Conservation (phyloP, 1,140 invertebrate species). For the Drosophila elegans region DNA sequence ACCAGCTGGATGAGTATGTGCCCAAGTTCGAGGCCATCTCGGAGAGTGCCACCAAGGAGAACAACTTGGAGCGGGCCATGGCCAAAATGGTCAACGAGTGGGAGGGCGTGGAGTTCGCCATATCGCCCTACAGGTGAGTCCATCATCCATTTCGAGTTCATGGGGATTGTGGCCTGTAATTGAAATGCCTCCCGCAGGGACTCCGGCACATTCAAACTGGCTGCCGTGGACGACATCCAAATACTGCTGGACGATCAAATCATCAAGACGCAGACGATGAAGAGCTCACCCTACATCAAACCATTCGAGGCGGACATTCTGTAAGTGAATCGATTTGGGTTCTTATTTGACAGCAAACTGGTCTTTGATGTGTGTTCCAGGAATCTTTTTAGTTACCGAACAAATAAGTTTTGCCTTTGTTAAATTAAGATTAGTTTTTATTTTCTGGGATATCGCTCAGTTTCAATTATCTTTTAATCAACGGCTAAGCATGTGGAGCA, state of each 20-base stretch:
- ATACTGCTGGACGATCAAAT: conserved; percentile 98
- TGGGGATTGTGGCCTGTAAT: conserved; percentile 53
- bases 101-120: conserved; percentile 92
- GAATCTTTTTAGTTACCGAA: not conserved
- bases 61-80: conserved; percentile 95
- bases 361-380: not conserved
- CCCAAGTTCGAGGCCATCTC: conserved; percentile 96
- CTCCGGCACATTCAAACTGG: conserved; percentile 95
- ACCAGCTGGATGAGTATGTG: conserved; percentile 95
- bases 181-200: conserved; percentile 87
- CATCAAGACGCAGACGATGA: conserved; percentile 98
- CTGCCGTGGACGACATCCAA: conserved; percentile 97
- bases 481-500: not conserved
- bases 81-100: conserved; percentile 97
- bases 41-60: conserved; percentile 97
- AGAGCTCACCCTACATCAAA: conserved; percentile 98
- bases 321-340: conserved; percentile 85
- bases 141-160: not conserved
- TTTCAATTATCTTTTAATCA: conserved; percentile 1
- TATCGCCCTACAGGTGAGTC: conserved; percentile 78
- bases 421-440: not conserved
- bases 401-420: not conserved
- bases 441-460: not conserved
- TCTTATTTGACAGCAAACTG: not conserved
- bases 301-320: conserved; percentile 94